Evolutionary conservation across 2,113 vertebrate genomes (phyloP).

Genomic region (Garra rufa): DNA sequence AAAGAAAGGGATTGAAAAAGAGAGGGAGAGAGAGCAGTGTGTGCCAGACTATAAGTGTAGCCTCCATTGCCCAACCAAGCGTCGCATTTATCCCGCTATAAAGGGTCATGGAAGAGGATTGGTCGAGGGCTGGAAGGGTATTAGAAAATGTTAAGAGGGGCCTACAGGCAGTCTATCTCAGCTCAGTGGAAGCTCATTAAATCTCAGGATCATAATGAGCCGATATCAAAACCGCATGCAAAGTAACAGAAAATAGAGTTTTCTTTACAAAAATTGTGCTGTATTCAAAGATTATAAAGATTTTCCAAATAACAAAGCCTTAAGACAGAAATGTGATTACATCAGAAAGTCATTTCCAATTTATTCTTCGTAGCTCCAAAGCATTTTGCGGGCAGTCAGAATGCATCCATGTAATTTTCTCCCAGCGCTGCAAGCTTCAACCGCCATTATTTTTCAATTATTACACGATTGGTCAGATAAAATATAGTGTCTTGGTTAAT

Average conservation of each 20-base stretch:
- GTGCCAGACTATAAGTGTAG: conserved; percentile 36
- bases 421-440: neutral
- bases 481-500: conserved; percentile 5
- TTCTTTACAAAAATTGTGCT: neutral
- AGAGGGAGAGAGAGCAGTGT: conserved; percentile 45
- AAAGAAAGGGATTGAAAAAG: conserved; percentile 53
- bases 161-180: conserved; percentile 70
- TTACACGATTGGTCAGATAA: conserved; percentile 16
- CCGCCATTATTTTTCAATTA: conserved; percentile 35
- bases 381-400: neutral
- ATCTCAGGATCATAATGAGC: conserved; percentile 64
- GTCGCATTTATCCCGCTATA: conserved; percentile 65
- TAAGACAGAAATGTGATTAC: neutral
- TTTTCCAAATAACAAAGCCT: neutral
- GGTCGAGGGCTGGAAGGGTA: conserved; percentile 61
- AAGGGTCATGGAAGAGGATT: conserved; percentile 64
- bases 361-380: neutral
- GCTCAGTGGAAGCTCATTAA: conserved; percentile 74
- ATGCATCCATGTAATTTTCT: conserved; percentile 8
- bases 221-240: conserved; percentile 55
- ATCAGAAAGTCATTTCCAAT: neutral
- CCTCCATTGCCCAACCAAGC: conserved; percentile 54
- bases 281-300: neutral
- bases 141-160: conserved; percentile 76
- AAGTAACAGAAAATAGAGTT: neutral